phyloP scores from a whole-genome alignment of 2,113 vertebrate species.

The Takifugu bimaculatus region DNA sequence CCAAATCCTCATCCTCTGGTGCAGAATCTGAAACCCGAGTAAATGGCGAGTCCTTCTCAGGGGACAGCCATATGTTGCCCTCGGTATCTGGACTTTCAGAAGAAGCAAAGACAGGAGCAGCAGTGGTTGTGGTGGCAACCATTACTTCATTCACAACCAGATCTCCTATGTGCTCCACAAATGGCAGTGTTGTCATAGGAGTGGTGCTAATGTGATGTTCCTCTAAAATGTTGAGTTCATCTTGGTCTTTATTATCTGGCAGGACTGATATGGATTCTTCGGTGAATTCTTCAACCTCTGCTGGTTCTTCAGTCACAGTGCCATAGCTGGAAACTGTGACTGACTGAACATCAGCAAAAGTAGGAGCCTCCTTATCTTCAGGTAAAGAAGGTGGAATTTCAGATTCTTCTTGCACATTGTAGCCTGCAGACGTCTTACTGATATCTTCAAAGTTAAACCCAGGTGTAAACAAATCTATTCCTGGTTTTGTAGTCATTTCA shows the following conservation, averaged over 20 bases:
- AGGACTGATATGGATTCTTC: conserved; percentile 20
- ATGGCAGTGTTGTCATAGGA: background rate
- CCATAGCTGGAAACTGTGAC: conserved; percentile 15
- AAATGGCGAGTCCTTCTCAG: conserved; percentile 72
- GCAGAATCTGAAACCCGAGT: conserved; percentile 59
- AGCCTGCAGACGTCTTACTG: background rate
- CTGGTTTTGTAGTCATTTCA: background rate
- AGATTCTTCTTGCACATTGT: background rate
- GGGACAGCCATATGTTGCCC: conserved; percentile 35
- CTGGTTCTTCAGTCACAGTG: background rate
- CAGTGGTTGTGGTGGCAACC: conserved; percentile 23
- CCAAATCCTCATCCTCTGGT: conserved; percentile 47
- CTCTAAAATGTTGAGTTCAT: conserved; percentile 57
- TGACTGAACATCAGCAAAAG: background rate
- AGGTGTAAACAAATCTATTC: background rate
- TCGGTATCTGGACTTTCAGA: conserved; percentile 14
- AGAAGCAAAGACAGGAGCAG: background rate
- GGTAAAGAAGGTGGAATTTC: background rate
- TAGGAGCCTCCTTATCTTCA: conserved; percentile 1
- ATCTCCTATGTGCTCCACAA: conserved; percentile 28
- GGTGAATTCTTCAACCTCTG: background rate
- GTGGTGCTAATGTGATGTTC: conserved; percentile 28
- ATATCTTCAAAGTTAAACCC: background rate
- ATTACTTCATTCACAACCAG: conserved; percentile 63
- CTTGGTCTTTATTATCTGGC: background rate